These are phyloP conservation scores for Mnemiopsis leidyi DNA, from an alignment of 37 sponge, comb jelly and placozoan species.

Conservation along the genomic window DNA sequence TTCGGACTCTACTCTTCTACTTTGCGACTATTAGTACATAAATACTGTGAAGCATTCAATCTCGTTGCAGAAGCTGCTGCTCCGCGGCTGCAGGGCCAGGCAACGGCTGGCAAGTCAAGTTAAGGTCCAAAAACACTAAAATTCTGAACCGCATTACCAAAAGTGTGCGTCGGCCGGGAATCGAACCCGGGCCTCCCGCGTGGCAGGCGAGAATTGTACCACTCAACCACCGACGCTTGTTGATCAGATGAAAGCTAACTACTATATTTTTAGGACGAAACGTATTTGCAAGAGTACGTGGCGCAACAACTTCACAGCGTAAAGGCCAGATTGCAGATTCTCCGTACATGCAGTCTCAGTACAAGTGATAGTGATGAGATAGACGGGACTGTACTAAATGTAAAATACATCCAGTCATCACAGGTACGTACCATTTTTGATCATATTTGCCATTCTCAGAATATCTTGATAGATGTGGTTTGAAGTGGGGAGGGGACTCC, in stretches of 20 bases:
- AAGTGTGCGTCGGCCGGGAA: constrained; percentile 51
- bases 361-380: constrained; percentile 55
- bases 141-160: no score
- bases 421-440: no score
- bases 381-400: constrained; percentile 44
- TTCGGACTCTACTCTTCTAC: no score
- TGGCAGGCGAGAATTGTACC: constrained; percentile 65
- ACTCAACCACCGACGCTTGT: constrained; percentile 60
- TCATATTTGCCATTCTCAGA: no score
- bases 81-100: no score
- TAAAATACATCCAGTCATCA: constrained; percentile 28
- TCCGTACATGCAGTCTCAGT: constrained; percentile 31
- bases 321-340: constrained; percentile 7
- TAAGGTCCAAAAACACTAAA: no score
- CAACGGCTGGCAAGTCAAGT: no score
- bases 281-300: constrained; percentile 51
- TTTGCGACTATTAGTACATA: no score
- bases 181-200: constrained; percentile 65
- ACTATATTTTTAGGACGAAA: neutral
- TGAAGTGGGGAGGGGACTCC: no score
- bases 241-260: neutral
- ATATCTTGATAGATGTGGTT: no score
- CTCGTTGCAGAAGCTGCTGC: no score
- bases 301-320: constrained; percentile 52
- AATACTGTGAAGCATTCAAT: no score